phyloP scores from a whole-genome alignment of 2,888 invertebrate species.

The Stegophylla sp. region DNA sequence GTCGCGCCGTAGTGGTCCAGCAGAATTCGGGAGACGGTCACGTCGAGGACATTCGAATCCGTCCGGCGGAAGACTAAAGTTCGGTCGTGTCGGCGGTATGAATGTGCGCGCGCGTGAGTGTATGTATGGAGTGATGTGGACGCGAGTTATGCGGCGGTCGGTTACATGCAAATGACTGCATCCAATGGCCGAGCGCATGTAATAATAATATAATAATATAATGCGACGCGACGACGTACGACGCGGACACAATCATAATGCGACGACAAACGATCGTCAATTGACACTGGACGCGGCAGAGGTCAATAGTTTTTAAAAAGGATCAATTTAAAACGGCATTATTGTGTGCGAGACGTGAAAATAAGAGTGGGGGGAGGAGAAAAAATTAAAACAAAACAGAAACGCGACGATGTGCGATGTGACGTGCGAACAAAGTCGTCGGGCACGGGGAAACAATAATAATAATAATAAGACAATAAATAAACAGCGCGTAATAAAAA shows the following conservation, averaged over 20 bases:
- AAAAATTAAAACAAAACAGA: too few species aligned
- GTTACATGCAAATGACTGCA: not conserved
- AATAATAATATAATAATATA: too few species aligned
- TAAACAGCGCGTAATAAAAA: slow-evolving; percentile 4
- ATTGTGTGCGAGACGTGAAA: too few species aligned
- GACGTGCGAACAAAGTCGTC: too few species aligned
- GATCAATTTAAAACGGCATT: slow-evolving; percentile 34
- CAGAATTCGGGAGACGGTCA: too few species aligned
- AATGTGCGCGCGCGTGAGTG: not conserved
- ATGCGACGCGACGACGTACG: not conserved
- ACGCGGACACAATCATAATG: slow-evolving; percentile 8
- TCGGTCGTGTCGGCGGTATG: not conserved
- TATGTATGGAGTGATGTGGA: not conserved
- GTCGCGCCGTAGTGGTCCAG: too few species aligned
- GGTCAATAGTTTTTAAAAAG: slow-evolving; percentile 51
- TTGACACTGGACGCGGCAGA: slow-evolving; percentile 30
- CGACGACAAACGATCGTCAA: slow-evolving; percentile 44
- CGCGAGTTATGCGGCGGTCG: not conserved
- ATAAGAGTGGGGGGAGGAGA: too few species aligned
- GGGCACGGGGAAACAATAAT: too few species aligned
- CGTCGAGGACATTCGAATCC: too few species aligned
- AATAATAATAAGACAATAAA: too few species aligned
- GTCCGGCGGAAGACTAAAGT: too few species aligned
- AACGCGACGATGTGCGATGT: too few species aligned
- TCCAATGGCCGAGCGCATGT: not conserved